These are phyloP conservation scores for Acanthopagrus latus DNA, from an alignment of 2,797 vertebrate species.

Conservation along the genomic window DNA sequence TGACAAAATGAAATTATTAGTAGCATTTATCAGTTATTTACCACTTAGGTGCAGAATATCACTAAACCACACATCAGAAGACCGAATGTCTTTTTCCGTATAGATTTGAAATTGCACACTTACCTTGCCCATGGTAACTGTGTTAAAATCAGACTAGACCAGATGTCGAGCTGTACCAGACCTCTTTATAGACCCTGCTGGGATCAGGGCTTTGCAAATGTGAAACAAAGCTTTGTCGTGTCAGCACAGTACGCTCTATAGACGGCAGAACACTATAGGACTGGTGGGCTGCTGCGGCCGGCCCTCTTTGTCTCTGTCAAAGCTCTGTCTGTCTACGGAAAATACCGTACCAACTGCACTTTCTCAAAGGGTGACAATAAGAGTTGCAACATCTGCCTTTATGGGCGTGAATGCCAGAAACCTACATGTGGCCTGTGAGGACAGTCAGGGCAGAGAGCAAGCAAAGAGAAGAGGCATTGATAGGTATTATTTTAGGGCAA, in stretches of 20 bases:
- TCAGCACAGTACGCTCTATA: slow-evolving; percentile 83
- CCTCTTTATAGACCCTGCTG: slow-evolving; percentile 84
- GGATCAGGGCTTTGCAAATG: slow-evolving; percentile 80
- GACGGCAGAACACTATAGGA: slow-evolving; percentile 71
- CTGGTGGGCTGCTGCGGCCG: slow-evolving; percentile 56
- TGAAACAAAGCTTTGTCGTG: slow-evolving; percentile 78
- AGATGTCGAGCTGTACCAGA: slow-evolving; percentile 52
- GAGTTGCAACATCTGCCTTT: slow-evolving; percentile 82
- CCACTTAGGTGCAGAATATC: not conserved
- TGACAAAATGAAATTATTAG: not conserved
- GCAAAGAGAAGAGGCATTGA: slow-evolving; percentile 22
- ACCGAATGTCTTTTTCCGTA: slow-evolving; percentile 1
- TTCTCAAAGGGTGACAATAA: slow-evolving; percentile 74
- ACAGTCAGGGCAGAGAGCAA: not conserved
- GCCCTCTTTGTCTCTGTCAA: slow-evolving; percentile 79
- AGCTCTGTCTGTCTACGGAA: slow-evolving; percentile 74
- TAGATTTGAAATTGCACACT: slow-evolving; percentile 60
- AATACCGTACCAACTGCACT: slow-evolving; percentile 80
- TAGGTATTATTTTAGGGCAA: not conserved
- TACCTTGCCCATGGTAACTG: slow-evolving; percentile 87
- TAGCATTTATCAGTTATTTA: not conserved
- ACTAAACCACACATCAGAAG: not conserved
- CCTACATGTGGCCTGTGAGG: slow-evolving; percentile 25
- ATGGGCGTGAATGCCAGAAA: slow-evolving; percentile 65
- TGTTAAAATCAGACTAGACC: slow-evolving; percentile 72